Evolutionary conservation across 2,797 vertebrate species (phyloP), one percentile per base, ranked within the genome.

Genomic region (Pseudocheirus occidentalis): DNA sequence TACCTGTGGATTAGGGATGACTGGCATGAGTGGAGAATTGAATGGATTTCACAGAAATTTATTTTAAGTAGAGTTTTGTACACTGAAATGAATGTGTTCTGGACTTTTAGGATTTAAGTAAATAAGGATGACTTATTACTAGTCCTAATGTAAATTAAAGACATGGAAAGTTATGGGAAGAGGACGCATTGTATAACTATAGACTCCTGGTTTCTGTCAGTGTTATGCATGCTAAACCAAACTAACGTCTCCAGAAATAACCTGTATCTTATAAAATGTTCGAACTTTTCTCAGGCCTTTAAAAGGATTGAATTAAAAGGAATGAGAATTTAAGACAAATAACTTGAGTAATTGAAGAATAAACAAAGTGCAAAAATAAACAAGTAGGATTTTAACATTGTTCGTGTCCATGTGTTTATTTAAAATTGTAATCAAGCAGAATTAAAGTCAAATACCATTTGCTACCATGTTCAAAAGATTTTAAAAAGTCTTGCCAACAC

Each of bases 71-170:
- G 94, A 95, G 93, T 98, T 98, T 98, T 97, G 95, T 96, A 98
- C 96, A 97, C 92, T 97, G 96, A 96, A 98, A 96, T 95, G 91
- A 97, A 97, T 66, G 11, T 89, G 91, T 98, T 98, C 98, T 98
- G 93, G 66, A 55, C 96, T 97, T 98, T 95, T 96, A 93, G 94
- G 95, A 95, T 96, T 98, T 98, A 97, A 98, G 96, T 98, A 98
- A 98, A 98, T 97, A 97, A 11, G 95, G 94, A 93, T 97, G 96
- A 98, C 98, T 98, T 98, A 98, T 97, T 98, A 97, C 97, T 73
- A 97, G 34, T 90, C 50, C 54, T 98, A 98, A 96, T 97, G 95
- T 98, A 98, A 98, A 98, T 98, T 40, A 90, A 97, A 97, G 95
- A 96, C 96, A 94, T 95, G 95, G 94, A 95, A 87, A 97, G 97